A percentile compares a stretch with the other conserved stretches of the same genome.
Conservation (phyloP, 2,888 invertebrate genomes). For the Erebia aethiops region DNA sequence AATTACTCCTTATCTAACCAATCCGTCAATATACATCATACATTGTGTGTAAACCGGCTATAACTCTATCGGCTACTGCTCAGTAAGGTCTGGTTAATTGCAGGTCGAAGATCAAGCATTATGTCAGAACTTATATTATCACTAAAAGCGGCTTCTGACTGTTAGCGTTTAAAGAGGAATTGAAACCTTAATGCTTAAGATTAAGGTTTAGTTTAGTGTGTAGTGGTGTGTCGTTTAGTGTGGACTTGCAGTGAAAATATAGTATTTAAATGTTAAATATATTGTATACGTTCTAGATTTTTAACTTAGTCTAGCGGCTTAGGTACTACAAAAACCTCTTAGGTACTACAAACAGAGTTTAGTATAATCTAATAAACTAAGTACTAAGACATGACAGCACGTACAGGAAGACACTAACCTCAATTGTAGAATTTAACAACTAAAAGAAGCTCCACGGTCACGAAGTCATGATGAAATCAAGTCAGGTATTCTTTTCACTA, state of each 20-base stretch:
- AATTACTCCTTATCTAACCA: slow-evolving; percentile 1
- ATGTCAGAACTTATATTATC: slow-evolving; percentile 43
- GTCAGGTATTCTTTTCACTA: no score
- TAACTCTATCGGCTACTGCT: slow-evolving; percentile 15
- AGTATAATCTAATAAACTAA: no score
- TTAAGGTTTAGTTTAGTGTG: slow-evolving; percentile 3
- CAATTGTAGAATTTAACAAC: no score
- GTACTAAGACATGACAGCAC: no score
- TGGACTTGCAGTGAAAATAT: background rate
- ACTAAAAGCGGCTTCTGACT: slow-evolving; percentile 19
- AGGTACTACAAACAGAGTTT: no score
- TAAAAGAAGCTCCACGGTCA: no score
- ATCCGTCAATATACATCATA: slow-evolving; percentile 21
- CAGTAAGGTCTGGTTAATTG: slow-evolving; percentile 55
- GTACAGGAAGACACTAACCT: no score
- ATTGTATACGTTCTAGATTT: slow-evolving; percentile 22
- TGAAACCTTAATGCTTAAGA: background rate
- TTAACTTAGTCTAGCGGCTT: background rate
- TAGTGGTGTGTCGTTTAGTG: background rate
- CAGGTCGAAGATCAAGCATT: slow-evolving; percentile 60
- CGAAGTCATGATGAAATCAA: no score
- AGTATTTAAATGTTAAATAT: background rate
- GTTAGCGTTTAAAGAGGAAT: background rate
- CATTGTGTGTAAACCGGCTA: background rate
- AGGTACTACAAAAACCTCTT: no score